phyloP scores from a whole-genome alignment of 2,797 vertebrate species.

The Thamnophis elegans region DNA sequence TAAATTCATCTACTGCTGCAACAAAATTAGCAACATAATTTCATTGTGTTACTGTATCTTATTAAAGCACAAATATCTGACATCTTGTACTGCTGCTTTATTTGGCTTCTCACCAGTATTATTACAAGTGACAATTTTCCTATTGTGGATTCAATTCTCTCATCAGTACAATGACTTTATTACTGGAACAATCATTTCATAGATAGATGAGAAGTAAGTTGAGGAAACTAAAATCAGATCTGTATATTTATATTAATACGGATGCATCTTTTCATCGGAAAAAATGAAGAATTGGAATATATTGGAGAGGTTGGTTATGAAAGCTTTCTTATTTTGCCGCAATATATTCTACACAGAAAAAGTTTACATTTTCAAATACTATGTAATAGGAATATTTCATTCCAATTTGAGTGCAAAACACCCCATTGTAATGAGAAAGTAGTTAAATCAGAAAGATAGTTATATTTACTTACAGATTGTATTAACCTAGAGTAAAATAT shows the following conservation, averaged over 20 bases:
- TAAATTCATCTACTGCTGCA: slow-evolving; percentile 78
- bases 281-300: neutral
- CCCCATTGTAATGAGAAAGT: slow-evolving; percentile 37
- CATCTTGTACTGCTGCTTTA: slow-evolving; percentile 77
- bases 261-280: slow-evolving; percentile 65
- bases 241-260: slow-evolving; percentile 69
- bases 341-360: slow-evolving; percentile 56
- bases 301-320: slow-evolving; percentile 23
- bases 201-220: slow-evolving; percentile 72
- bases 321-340: slow-evolving; percentile 62
- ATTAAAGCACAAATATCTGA: slow-evolving; percentile 79
- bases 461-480: slow-evolving; percentile 23
- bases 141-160: slow-evolving; percentile 77
- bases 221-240: slow-evolving; percentile 76
- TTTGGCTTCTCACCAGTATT: slow-evolving; percentile 79
- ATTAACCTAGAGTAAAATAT: slow-evolving; percentile 39
- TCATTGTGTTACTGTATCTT: slow-evolving; percentile 78
- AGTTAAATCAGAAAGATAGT: slow-evolving; percentile 57
- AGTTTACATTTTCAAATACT: slow-evolving; percentile 50
- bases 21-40: slow-evolving; percentile 81
- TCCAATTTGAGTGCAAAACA: slow-evolving; percentile 21
- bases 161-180: slow-evolving; percentile 78
- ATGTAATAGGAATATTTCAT: slow-evolving; percentile 37
- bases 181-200: slow-evolving; percentile 76
- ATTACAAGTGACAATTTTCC: slow-evolving; percentile 80